Conservation (phyloP, 2,113 vertebrate species). For the Macrotis lagotis region DNA sequence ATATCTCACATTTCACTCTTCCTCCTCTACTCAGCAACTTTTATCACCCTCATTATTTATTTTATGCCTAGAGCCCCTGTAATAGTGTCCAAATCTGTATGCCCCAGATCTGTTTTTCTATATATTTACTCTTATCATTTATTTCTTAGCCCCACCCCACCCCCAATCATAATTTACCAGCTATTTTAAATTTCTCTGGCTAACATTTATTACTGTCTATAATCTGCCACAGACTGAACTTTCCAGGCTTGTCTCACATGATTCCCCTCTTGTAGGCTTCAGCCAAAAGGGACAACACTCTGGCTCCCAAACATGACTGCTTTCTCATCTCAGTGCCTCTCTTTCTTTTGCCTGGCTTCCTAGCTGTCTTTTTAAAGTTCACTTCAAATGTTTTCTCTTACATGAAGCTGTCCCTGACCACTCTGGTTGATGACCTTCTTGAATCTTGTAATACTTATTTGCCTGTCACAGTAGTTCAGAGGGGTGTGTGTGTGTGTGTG, state of each 20-base stretch:
- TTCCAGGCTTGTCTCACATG: neutral
- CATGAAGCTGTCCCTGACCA: neutral
- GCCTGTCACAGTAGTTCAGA: neutral
- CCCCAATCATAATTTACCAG: neutral
- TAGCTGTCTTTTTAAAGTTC: neutral
- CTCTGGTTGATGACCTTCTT: neutral
- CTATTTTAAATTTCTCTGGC: neutral
- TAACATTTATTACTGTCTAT: neutral
- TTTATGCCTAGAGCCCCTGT: neutral
- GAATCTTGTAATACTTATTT: neutral
- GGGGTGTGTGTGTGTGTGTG: neutral
- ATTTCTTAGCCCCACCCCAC: neutral
- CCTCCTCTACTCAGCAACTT: neutral
- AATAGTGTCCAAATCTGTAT: neutral
- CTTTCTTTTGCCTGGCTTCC: neutral
- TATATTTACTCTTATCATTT: neutral
- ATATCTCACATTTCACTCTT: neutral
- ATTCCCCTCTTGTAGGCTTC: neutral
- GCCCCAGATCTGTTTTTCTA: neutral
- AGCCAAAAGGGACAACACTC: neutral
- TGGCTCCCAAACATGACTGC: neutral
- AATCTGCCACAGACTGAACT: neutral
- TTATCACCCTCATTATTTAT: neutral
- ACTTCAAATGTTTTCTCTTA: neutral
- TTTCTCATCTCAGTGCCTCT: neutral